A percentile compares a stretch with the other conserved stretches of the same genome.
phyloP scores from a whole-genome alignment of 2,797 vertebrate genomes.

The Hyperoplus lanceolatus region DNA sequence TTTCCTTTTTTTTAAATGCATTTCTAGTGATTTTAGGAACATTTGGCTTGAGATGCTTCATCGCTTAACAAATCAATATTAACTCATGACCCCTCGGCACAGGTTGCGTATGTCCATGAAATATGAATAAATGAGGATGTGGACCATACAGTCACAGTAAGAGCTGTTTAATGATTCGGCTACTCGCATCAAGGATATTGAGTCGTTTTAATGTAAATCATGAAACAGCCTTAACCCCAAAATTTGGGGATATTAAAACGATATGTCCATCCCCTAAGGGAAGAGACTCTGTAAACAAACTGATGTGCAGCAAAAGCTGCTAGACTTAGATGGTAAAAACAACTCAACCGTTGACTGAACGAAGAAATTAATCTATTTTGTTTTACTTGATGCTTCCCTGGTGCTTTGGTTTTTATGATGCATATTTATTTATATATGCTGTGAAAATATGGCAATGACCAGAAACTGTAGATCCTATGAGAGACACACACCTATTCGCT shows the following conservation, averaged over 20 bases:
- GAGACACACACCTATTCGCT: neutral
- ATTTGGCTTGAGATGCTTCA: neutral
- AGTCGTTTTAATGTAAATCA: neutral
- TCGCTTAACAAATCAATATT: neutral
- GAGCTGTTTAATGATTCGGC: neutral
- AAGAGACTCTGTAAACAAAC: neutral
- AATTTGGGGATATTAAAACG: neutral
- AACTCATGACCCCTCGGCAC: neutral
- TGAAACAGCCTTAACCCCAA: neutral
- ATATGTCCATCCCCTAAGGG: neutral
- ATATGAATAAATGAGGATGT: neutral
- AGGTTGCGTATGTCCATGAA: neutral
- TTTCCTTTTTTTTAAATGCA: neutral
- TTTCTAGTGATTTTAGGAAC: neutral
- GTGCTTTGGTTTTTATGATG: neutral
- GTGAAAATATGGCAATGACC: neutral
- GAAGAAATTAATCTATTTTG: neutral
- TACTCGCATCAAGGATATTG: neutral
- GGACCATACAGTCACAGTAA: neutral
- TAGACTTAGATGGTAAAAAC: neutral
- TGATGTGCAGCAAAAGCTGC: neutral
- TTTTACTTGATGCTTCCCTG: neutral
- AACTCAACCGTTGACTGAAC: neutral
- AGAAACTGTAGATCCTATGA: neutral
- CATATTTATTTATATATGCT: neutral